Conservation (phyloP, 2,797 vertebrate genomes). For the Discoglossus pictus region DNA sequence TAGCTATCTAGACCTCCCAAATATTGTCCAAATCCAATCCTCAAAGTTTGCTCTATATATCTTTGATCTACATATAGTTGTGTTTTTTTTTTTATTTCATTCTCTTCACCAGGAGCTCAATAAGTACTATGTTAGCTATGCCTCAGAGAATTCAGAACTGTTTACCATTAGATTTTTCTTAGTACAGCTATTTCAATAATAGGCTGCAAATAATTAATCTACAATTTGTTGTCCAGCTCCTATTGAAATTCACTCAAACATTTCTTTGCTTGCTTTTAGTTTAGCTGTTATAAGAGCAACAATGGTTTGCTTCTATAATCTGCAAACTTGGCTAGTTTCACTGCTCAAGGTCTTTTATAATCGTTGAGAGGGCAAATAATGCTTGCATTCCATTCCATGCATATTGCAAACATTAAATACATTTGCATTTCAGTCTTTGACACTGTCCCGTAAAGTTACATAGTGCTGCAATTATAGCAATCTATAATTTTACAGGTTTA, state of each 20-base stretch:
- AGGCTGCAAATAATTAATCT: slow-evolving; percentile 5
- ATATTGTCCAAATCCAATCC: neutral
- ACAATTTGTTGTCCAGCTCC: neutral
- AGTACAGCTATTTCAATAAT: no score
- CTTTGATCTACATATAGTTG: no score
- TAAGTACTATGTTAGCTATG: no score
- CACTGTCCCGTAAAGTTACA: no score
- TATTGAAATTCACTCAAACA: slow-evolving; percentile 4
- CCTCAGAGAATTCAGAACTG: neutral
- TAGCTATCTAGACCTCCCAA: no score
- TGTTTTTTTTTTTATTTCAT: no score
- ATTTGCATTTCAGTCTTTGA: no score
- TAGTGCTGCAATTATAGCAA: no score
- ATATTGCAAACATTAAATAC: slow-evolving; percentile 21
- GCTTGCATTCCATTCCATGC: slow-evolving; percentile 49
- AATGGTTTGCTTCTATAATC: slow-evolving; percentile 13
- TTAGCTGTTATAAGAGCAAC: slow-evolving; percentile 42
- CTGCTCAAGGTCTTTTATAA: slow-evolving; percentile 52
- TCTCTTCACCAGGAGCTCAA: no score
- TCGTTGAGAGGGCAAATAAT: slow-evolving; percentile 55
- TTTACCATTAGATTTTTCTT: neutral
- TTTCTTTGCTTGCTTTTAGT: slow-evolving; percentile 20
- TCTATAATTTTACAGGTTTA: no score
- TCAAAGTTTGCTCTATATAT: no score
- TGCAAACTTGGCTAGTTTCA: slow-evolving; percentile 46